Base-by-base conservation (phyloP, 2,113 vertebrate species). In the Sebastes fasciatus region DNA sequence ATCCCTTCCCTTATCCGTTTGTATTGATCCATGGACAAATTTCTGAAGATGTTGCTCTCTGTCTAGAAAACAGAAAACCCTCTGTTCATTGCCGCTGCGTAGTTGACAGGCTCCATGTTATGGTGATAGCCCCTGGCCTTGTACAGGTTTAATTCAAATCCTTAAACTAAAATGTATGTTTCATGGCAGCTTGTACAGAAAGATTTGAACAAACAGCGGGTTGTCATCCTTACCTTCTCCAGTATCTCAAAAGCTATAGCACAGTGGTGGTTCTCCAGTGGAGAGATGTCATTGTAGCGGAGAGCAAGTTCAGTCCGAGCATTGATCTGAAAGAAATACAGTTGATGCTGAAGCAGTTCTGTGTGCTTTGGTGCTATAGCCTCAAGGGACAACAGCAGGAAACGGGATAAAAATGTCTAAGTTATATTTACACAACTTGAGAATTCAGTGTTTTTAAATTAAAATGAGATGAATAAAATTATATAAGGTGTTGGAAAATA, bases 231-330 rank as follows among this genome's bases (percentile, higher is more conserved):
- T 83, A 96, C 95, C 94, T 92, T 94, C 81, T 96, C 94, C 49
- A 96, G 92, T 16, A 96, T 93, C 82, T 96, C 92, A 81, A 96
- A 96, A 12, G 96, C 95, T 6, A 96, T 92, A 8, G 96, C 95
- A 52, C 95, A 96, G 92, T 96, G 96, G 75, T 96, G 96, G 81
- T 96, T 96, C 87, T 96, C 96, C 86, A 96, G 81, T 0, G 96
- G 96, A 21, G 96, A 96, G 88, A 96, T 96, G 93, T 96, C 96
- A 14, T 96, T 96, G 84, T 96, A 96, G 26, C 96, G 93, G 42
- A 96, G 81, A 21, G 96, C 96, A 0, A 96, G 95, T 79, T 96
- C 95, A 11, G 95, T 96, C 52, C 92, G 93, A 19, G 95, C 96
- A 34, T 96, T 96, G 61, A 96, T 96, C 95, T 96, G 85, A 86